Conservation (phyloP, 2,113 vertebrate genomes). For the Serilophus lunatus region DNA sequence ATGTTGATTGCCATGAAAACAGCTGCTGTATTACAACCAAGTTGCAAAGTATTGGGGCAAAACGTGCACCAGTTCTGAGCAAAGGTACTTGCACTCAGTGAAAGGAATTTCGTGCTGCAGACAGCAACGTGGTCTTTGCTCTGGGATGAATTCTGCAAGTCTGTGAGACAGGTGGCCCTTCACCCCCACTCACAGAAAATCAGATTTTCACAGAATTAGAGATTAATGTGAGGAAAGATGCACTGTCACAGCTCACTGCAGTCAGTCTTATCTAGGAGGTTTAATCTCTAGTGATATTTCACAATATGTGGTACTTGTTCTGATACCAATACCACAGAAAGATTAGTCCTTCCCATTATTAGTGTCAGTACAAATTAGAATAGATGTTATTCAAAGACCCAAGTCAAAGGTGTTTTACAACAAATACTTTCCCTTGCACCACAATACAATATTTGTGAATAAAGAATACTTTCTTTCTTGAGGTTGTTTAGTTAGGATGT, state of each 20-base stretch:
- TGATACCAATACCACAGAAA: neutral
- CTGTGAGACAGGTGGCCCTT: neutral
- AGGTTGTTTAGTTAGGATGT: neutral
- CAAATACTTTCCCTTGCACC: neutral
- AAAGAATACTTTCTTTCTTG: neutral
- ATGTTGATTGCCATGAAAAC: neutral
- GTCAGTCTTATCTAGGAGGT: neutral
- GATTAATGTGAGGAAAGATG: neutral
- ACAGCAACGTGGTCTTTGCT: neutral
- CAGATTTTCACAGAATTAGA: neutral
- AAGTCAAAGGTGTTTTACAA: neutral
- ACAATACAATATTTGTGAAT: neutral
- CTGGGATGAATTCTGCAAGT: neutral
- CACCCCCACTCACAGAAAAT: neutral
- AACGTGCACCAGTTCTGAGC: neutral
- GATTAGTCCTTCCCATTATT: neutral
- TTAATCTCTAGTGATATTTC: neutral
- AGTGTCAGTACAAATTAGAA: neutral
- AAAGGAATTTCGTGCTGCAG: neutral
- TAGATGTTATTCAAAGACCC: neutral
- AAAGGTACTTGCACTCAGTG: neutral
- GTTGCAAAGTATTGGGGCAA: neutral
- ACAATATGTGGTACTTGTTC: neutral
- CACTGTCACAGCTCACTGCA: neutral
- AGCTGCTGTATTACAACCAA: neutral